Conservation (phyloP, 2,113 vertebrate genomes). For the Pangasianodon hypophthalmus region DNA sequence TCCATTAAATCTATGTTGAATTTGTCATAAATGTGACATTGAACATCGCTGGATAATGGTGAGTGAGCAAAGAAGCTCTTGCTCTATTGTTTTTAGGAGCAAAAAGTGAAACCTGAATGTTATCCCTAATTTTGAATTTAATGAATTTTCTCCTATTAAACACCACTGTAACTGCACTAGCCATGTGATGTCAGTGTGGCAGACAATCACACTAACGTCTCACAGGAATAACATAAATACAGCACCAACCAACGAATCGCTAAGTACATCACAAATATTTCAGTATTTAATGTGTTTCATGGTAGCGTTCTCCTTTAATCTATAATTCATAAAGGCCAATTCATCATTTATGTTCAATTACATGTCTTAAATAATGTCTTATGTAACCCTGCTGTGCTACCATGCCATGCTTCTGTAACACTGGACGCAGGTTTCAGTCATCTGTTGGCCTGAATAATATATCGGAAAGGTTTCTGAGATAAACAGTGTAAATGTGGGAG, state of each 20-base stretch:
- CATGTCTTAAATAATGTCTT: not conserved
- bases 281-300: not conserved
- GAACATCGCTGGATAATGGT: not conserved
- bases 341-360: slow-evolving; percentile 5
- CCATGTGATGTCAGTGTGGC: not conserved
- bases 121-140: not conserved
- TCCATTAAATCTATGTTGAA: not conserved
- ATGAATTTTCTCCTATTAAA: not conserved
- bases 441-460: not conserved
- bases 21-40: not conserved
- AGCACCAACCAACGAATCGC: not conserved
- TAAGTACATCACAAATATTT: not conserved
- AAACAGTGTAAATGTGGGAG: slow-evolving; percentile 48
- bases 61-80: not conserved
- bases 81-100: not conserved
- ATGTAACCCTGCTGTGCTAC: not conserved
- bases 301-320: not conserved
- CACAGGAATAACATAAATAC: not conserved
- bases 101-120: not conserved
- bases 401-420: not conserved
- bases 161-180: too few relatives aligned
- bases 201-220: not conserved
- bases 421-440: not conserved
- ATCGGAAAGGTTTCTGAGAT: slow-evolving; percentile 16
- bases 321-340: not conserved